Conservation (phyloP, 2,113 vertebrate species). For the Pungitius pungitius region DNA sequence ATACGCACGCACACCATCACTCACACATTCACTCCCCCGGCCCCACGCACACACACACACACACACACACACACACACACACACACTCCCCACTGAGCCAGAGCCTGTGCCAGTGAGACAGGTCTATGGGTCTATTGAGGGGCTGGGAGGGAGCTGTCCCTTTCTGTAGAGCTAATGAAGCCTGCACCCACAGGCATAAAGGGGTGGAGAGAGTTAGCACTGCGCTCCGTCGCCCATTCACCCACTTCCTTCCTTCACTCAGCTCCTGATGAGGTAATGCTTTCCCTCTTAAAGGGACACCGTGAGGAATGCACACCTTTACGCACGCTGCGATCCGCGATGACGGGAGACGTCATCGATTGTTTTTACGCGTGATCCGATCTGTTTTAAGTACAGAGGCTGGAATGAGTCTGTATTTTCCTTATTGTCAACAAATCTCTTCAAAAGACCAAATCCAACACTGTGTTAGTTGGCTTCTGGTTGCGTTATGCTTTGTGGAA, state of each 20-base stretch:
- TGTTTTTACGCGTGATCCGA: not conserved
- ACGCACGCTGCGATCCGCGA: not conserved
- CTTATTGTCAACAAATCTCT: not conserved
- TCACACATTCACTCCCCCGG: slow-evolving; percentile 27
- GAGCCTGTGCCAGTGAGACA: slow-evolving; percentile 67
- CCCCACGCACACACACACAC: slow-evolving; percentile 33
- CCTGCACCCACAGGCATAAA: slow-evolving; percentile 78
- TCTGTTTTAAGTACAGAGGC: not conserved
- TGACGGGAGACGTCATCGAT: not conserved
- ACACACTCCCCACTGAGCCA: slow-evolving; percentile 50
- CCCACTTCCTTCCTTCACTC: slow-evolving; percentile 72
- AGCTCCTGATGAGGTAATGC: slow-evolving; percentile 74
- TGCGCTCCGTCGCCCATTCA: slow-evolving; percentile 72
- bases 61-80: slow-evolving; percentile 42
- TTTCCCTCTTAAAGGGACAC: slow-evolving; percentile 70
- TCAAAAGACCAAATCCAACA: not conserved
- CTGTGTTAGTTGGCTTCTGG: not conserved
- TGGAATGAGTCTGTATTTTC: not conserved
- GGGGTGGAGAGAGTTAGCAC: slow-evolving; percentile 70
- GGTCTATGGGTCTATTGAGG: slow-evolving; percentile 80
- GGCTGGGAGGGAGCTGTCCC: slow-evolving; percentile 66
- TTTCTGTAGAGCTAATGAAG: slow-evolving; percentile 84
- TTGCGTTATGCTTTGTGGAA: not conserved
- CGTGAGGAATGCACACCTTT: slow-evolving; percentile 4
- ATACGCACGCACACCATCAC: slow-evolving; percentile 19